phyloP scores from a whole-genome alignment of 2,888 invertebrate genomes.

The Octodonta nipae region DNA sequence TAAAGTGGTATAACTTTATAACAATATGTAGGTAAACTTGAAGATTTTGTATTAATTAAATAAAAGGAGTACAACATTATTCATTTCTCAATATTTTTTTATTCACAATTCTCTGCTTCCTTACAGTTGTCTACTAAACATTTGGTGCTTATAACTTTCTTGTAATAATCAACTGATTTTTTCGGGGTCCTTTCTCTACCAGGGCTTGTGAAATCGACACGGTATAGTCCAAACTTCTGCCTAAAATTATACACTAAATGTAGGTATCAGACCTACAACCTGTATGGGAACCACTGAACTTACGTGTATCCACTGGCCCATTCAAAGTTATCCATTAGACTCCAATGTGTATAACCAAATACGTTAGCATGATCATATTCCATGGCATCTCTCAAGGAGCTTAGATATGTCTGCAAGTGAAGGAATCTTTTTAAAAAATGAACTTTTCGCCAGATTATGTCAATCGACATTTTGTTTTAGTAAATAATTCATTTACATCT shows the following conservation, averaged over 20 bases:
- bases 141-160: constrained; percentile 37
- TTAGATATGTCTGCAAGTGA: constrained; percentile 24
- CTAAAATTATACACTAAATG: too few relatives aligned
- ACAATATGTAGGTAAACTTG: too few relatives aligned
- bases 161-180: constrained; percentile 45
- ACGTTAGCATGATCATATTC: constrained; percentile 35
- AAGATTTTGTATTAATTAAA: too few relatives aligned
- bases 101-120: too few relatives aligned
- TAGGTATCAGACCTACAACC: too few relatives aligned
- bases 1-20: too few relatives aligned
- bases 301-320: constrained; percentile 42
- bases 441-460: neutral
- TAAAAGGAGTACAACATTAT: too few relatives aligned
- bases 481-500: too few relatives aligned
- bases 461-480: too few relatives aligned
- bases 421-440: too few relatives aligned
- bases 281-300: too few relatives aligned
- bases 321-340: constrained; percentile 50
- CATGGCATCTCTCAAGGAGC: constrained; percentile 17
- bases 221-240: constrained; percentile 53
- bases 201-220: constrained; percentile 50
- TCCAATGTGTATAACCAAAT: constrained; percentile 46
- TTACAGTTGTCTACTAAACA: constrained; percentile 27
- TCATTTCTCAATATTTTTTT: too few relatives aligned
- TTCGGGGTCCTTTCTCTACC: constrained; percentile 49